phyloP scores from a whole-genome alignment of 2,113 vertebrate species.

The Marmota flaviventris region DNA sequence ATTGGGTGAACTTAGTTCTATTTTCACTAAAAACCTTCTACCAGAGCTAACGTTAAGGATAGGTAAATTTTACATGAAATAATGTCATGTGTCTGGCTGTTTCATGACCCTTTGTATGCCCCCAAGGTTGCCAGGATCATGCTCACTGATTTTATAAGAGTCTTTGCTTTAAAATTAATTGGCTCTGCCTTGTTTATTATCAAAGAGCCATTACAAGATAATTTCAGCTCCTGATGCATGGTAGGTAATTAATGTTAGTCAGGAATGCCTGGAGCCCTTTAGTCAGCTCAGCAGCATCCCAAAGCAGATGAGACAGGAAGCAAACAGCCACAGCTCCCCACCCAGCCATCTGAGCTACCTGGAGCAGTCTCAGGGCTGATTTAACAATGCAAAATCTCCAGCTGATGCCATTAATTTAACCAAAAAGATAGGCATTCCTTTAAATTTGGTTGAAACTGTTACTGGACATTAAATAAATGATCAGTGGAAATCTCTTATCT shows the following conservation, averaged over 20 bases:
- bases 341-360: not conserved
- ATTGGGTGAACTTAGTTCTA: not conserved
- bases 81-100: not conserved
- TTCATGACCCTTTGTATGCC: not conserved
- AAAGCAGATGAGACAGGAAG: not conserved
- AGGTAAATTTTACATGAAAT: not conserved
- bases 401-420: not conserved
- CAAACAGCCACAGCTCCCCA: not conserved
- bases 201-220: not conserved
- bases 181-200: conserved; percentile 23
- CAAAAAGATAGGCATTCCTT: not conserved
- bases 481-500: not conserved
- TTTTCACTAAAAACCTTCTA: not conserved
- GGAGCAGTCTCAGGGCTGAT: not conserved
- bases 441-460: not conserved
- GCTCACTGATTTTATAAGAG: not conserved
- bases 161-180: conserved; percentile 9
- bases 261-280: not conserved
- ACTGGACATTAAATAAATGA: not conserved
- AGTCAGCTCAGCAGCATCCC: not conserved
- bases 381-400: not conserved
- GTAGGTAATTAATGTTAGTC: not conserved
- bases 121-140: not conserved
- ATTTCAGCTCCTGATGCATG: not conserved
- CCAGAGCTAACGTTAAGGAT: not conserved